Evolutionary conservation across 2,113 vertebrate genomes (phyloP), one percentile per base, ranked within the genome.

Genomic region (Neodon shergylaensis): DNA sequence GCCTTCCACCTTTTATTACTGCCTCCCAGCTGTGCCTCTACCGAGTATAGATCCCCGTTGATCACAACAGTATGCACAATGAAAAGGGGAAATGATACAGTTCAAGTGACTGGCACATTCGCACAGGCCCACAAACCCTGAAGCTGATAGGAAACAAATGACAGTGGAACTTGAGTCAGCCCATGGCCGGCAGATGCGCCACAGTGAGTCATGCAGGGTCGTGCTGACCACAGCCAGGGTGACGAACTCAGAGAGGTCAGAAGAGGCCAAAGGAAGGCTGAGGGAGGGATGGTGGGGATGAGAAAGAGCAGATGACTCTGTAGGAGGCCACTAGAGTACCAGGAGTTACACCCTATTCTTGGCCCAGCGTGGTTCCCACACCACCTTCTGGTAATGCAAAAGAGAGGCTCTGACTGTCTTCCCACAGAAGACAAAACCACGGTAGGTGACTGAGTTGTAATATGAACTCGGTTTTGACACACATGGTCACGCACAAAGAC

Each of bases 181-280:
- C 31, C 7, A 16, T 2, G 22, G n/a, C 28, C 12, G 1, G 63
- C 19, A 47, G 68, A 52, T 12, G 33, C 6, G 17, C 1, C 7
- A 9, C 0, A 4, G 44, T 7, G 63, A 58, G 63, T 68, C 90
- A 1, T 3, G 0, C 17, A 11, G 28, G 2, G 7, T 33, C 10
- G 4, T 39, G 13, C 12, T 4, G 52, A 33, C 49, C 74, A 54
- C 61, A 9, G 70, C 28, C 49, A 26, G 21, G 54, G 36, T 66
- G 4, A 42, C 14, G 61, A 52, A 61, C 2, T 11, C 52, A 92
- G 72, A 63, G 42, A 7, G 33, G 13, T 61, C 33, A n/a, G 36
- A 77, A 87, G 78, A 90, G n/a, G 28, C 70, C 61, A 39, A 24
- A 39, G 49, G 12, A 66, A 87, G n/a, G 49, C 17, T 49, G 36